A percentile compares a stretch with the other conserved stretches of the same genome.
phyloP scores from a whole-genome alignment of 2,113 vertebrate species.

The Carollia perspicillata region DNA sequence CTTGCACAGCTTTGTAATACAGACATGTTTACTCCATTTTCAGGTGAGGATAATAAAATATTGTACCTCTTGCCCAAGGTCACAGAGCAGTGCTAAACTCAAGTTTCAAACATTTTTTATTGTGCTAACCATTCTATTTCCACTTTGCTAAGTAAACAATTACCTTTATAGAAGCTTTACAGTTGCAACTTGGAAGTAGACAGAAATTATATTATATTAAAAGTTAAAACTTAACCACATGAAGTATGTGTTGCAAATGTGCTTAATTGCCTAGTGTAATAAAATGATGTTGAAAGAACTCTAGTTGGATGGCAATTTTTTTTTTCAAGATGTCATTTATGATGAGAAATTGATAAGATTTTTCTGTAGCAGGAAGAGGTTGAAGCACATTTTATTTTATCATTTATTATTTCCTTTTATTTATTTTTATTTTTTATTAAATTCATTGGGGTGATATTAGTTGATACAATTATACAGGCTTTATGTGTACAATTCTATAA shows the following conservation, averaged over 20 bases:
- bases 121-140: not conserved
- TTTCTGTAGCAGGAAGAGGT: not conserved
- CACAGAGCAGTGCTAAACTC: not conserved
- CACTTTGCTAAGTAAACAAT: not conserved
- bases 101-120: not conserved
- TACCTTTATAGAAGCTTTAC: not conserved
- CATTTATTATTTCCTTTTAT: not conserved
- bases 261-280: not conserved
- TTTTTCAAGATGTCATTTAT: not conserved
- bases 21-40: not conserved
- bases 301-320: not conserved
- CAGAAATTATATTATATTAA: not conserved
- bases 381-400: not conserved
- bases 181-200: not conserved
- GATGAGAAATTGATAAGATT: not conserved
- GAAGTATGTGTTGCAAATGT: not conserved
- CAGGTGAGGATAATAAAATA: not conserved
- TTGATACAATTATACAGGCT: too few relatives aligned
- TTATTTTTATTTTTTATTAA: not conserved
- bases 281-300: not conserved
- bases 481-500: too few relatives aligned
- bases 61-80: not conserved
- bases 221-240: not conserved
- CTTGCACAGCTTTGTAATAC: not conserved
- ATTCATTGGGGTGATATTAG: not conserved